Evolutionary conservation across 2,888 invertebrate species (phyloP).

Genomic region (Drosophila demipolita): DNA sequence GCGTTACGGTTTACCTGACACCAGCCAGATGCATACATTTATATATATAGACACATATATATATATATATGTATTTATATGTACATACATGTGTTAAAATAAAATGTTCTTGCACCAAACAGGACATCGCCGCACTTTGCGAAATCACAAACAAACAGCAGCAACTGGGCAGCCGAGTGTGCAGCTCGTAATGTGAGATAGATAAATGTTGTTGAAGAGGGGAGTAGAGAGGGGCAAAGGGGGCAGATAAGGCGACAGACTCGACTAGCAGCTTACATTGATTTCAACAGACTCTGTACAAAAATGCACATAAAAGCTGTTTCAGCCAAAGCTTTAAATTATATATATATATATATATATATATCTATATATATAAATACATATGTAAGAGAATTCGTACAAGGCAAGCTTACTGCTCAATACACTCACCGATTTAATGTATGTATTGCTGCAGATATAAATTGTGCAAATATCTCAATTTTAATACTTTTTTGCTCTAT

Average conservation of each 20-base stretch:
- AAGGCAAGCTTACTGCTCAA: background rate
- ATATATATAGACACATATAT: conserved; percentile 4
- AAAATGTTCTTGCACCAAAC: conserved; percentile 67
- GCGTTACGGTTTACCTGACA: conserved; percentile 70
- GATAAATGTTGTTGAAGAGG: background rate
- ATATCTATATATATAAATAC: background rate
- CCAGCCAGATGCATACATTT: conserved; percentile 25
- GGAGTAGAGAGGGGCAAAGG: background rate
- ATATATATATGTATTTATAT: conserved; percentile 9
- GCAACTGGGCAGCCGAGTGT: conserved; percentile 39
- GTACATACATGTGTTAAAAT: conserved; percentile 63
- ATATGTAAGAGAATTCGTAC: background rate
- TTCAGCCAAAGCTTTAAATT: conserved; percentile 59
- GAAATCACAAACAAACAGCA: conserved; percentile 58
- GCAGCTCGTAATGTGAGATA: background rate
- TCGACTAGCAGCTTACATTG: conserved; percentile 61
- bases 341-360: conserved; percentile 20
- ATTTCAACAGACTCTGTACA: conserved; percentile 64
- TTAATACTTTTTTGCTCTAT: background rate
- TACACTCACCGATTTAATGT: background rate
- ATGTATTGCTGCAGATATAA: background rate
- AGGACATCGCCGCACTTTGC: conserved; percentile 70
- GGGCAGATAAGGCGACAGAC: conserved; percentile 33
- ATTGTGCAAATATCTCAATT: background rate
- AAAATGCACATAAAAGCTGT: conserved; percentile 65